Evolutionary conservation across 2,888 invertebrate species (phyloP).

Genomic region (Idaea biselata): DNA sequence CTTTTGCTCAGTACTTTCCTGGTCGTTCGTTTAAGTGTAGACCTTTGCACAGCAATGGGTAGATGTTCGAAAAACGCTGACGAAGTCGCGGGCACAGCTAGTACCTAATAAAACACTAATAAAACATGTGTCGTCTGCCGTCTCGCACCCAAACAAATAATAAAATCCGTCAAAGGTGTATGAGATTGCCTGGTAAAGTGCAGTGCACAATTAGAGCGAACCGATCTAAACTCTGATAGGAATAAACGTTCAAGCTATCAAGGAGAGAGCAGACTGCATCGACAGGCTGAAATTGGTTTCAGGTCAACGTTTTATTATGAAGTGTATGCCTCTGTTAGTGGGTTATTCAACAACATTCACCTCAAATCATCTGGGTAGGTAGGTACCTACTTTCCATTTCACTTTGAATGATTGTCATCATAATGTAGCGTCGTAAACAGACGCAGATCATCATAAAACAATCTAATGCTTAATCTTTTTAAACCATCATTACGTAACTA

Average conservation of each 20-base stretch:
- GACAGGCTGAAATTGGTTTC: background rate
- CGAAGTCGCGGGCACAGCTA: too few species aligned
- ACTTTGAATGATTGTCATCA: background rate
- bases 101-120: too few species aligned
- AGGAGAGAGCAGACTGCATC: conserved; percentile 53
- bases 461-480: background rate
- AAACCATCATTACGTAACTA: background rate
- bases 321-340: background rate
- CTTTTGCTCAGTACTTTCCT: too few species aligned
- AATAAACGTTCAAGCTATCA: conserved; percentile 55
- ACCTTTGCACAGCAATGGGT: too few species aligned
- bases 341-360: background rate
- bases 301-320: background rate
- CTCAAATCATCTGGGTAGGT: background rate
- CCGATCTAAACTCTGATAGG: conserved; percentile 60
- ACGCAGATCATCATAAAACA: background rate
- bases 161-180: background rate
- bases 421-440: background rate
- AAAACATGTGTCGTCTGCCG: background rate
- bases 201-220: conserved; percentile 61
- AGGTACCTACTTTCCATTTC: background rate
- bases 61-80: too few species aligned
- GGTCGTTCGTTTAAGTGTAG: too few species aligned
- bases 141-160: background rate
- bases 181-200: conserved; percentile 41